Percentiles rank a stretch among this genome's conserved stretches.
Conservation (phyloP, 2,113 vertebrate genomes). For the Hypomesus transpacificus region DNA sequence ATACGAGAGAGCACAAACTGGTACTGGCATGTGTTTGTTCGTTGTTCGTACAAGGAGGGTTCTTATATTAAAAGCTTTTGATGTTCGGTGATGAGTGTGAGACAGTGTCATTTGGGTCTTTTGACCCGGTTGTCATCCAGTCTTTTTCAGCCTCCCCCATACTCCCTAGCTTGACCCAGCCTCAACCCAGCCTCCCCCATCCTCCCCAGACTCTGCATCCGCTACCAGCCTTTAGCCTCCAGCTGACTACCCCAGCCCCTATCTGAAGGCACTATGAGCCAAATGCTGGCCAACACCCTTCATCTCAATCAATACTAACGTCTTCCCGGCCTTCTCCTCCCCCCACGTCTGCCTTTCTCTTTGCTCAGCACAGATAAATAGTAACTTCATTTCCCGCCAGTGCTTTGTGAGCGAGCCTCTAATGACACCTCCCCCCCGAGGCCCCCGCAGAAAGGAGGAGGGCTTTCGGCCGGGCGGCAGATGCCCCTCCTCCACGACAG, state of each 20-base stretch:
- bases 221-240: too few relatives aligned
- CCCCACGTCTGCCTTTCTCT: slow-evolving; percentile 72
- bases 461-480: slow-evolving; percentile 53
- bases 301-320: slow-evolving; percentile 81
- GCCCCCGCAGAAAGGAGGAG: slow-evolving; percentile 19
- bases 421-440: slow-evolving; percentile 59
- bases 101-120: slow-evolving; percentile 38
- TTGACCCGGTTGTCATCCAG: slow-evolving; percentile 2
- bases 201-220: slow-evolving; percentile 16
- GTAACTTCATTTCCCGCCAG: slow-evolving; percentile 82
- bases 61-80: slow-evolving; percentile 58
- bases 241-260: background rate
- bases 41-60: background rate
- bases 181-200: slow-evolving; percentile 30
- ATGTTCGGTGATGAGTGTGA: slow-evolving; percentile 55
- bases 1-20: background rate
- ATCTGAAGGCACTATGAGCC: slow-evolving; percentile 67
- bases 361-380: slow-evolving; percentile 78
- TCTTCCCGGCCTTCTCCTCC: slow-evolving; percentile 73
- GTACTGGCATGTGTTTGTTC: too few relatives aligned
- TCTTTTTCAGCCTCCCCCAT: too few relatives aligned
- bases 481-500: slow-evolving; percentile 44
- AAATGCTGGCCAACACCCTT: slow-evolving; percentile 61
- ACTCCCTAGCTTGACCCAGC: too few relatives aligned
- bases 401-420: slow-evolving; percentile 76